phyloP scores from a whole-genome alignment of 2,797 vertebrate genomes.

The Synaphobranchus kaupii region DNA sequence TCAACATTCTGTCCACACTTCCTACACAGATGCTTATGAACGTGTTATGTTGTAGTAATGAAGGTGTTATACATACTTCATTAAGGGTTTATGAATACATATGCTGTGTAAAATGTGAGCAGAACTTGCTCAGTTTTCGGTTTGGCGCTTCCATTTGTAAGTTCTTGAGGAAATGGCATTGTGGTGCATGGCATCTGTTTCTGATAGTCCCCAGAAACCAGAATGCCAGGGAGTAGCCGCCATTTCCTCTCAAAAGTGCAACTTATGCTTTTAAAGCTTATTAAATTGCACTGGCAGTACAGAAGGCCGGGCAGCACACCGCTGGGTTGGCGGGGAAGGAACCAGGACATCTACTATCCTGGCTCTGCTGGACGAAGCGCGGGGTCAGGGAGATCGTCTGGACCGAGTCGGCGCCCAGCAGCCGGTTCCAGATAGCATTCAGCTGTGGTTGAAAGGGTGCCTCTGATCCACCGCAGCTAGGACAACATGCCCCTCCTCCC shows the following conservation, averaged over 20 bases:
- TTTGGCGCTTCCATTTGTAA: neutral
- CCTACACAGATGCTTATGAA: neutral
- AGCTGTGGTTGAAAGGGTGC: neutral
- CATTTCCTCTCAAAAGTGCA: neutral
- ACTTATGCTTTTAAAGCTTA: neutral
- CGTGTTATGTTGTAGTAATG: neutral
- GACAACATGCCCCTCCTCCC: neutral
- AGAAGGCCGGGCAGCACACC: neutral
- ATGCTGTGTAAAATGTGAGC: neutral
- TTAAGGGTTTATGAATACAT: neutral
- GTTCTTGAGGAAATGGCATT: neutral
- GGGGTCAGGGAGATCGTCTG: slow-evolving; percentile 11
- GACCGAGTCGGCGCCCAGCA: neutral
- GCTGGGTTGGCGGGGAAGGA: neutral
- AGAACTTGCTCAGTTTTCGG: neutral
- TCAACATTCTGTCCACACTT: neutral
- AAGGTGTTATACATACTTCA: neutral
- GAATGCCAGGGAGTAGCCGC: neutral
- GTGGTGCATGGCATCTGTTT: neutral
- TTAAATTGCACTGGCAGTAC: neutral
- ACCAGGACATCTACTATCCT: neutral
- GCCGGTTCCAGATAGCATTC: neutral
- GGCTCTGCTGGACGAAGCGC: neutral
- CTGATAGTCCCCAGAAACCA: neutral
- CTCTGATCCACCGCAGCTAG: neutral